Conservation (phyloP, 1,140 invertebrate genomes). For the Drosophila leontia region DNA sequence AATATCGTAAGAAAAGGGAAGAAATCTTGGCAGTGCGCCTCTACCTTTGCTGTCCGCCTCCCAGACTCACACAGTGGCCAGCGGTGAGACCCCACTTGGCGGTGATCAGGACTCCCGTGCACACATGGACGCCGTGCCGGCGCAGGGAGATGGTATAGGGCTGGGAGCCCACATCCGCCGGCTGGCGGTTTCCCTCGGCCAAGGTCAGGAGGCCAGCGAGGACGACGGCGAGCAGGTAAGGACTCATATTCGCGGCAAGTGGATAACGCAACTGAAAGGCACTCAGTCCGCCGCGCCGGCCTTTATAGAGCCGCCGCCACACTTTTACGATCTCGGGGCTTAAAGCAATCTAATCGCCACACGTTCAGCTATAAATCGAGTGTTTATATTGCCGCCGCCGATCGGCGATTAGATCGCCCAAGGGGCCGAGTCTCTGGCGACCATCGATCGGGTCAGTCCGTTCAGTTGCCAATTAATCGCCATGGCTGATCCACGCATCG, state of each 20-base stretch:
- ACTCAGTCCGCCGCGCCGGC: background rate
- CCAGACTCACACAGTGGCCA: conserved; percentile 68
- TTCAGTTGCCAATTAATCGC: conserved; percentile 69
- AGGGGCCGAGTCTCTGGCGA: background rate
- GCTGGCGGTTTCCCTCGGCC: background rate
- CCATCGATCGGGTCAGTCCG: conserved; percentile 7
- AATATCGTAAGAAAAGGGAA: too few relatives aligned
- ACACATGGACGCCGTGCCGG: conserved; percentile 56
- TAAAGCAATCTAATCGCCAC: conserved; percentile 18
- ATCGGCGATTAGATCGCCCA: conserved; percentile 35
- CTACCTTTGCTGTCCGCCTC: conserved; percentile 67
- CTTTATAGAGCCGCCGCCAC: conserved; percentile 24
- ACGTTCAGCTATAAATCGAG: conserved; percentile 22
- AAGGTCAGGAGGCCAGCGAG: conserved; percentile 5
- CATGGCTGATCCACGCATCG: conserved; percentile 63
- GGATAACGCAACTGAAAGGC: conserved; percentile 10
- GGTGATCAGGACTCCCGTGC: conserved; percentile 55
- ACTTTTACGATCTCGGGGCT: conserved; percentile 28
- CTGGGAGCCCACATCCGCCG: conserved; percentile 58
- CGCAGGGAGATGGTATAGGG: conserved; percentile 72
- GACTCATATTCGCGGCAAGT: conserved; percentile 11
- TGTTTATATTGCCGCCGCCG: background rate
- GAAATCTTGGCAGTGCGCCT: too few relatives aligned
- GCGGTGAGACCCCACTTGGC: conserved; percentile 51
- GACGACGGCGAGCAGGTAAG: background rate